Conservation (phyloP, 2,113 vertebrate species). For the Ardeotis arabs region DNA sequence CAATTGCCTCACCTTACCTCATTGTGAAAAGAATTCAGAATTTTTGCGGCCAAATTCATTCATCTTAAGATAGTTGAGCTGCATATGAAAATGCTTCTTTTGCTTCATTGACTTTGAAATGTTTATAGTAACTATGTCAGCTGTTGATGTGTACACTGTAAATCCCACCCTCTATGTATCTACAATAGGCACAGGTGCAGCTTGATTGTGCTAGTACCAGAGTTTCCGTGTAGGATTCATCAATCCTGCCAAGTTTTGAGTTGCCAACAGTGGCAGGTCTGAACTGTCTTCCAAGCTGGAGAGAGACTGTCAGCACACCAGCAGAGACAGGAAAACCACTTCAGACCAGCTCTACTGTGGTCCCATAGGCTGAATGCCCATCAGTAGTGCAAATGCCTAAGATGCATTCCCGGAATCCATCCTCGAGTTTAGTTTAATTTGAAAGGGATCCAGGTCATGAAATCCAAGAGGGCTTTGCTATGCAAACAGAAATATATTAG, state of each 20-base stretch:
- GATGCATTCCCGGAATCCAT: neutral
- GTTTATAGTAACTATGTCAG: neutral
- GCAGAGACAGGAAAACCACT: neutral
- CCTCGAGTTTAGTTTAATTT: neutral
- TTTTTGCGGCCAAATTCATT: neutral
- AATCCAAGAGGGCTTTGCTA: neutral
- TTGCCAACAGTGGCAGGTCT: neutral
- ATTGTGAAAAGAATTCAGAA: neutral
- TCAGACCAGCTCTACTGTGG: neutral
- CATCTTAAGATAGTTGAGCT: neutral
- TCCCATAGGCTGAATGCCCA: neutral
- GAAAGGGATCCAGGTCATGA: neutral
- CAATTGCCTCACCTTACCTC: neutral
- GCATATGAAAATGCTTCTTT: neutral
- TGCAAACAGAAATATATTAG: neutral
- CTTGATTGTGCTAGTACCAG: neutral
- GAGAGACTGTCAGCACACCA: neutral
- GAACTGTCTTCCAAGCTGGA: neutral
- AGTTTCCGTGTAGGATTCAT: neutral
- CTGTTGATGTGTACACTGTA: neutral
- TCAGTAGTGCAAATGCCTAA: neutral
- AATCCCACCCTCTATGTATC: neutral
- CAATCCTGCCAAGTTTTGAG: neutral
- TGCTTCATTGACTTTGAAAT: neutral
- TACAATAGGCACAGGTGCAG: neutral